These are phyloP conservation scores for Eurytoma adleriae DNA, from an alignment of 2,888 invertebrate species.

Conservation along the genomic window DNA sequence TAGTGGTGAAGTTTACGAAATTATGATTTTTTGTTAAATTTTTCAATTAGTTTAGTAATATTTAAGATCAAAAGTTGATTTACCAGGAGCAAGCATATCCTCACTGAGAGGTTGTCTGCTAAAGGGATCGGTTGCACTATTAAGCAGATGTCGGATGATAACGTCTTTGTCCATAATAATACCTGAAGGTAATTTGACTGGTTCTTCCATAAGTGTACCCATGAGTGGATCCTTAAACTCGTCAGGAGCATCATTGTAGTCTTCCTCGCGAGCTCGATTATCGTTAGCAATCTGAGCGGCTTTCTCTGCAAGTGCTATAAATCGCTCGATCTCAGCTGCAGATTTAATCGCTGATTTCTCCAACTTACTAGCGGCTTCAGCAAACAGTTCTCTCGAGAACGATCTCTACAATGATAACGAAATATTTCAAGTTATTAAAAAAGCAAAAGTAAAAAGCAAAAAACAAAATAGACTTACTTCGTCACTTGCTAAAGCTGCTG, in stretches of 20 bases:
- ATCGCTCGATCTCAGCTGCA: conserved; percentile 89
- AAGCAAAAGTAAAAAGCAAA: neutral
- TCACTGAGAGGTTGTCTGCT: conserved; percentile 96
- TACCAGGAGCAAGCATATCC: conserved; percentile 94
- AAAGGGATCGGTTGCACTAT: conserved; percentile 98
- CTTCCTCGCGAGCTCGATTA: conserved; percentile 92
- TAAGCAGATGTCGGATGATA: conserved; percentile 94
- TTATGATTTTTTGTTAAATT: too few relatives aligned
- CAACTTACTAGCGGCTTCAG: conserved; percentile 91
- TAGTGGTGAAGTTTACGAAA: too few relatives aligned
- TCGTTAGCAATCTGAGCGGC: conserved; percentile 87
- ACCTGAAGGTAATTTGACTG: conserved; percentile 93
- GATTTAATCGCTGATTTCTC: conserved; percentile 91
- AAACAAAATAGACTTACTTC: conserved; percentile 81
- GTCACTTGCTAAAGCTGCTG: conserved; percentile 94
- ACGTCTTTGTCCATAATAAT: conserved; percentile 94
- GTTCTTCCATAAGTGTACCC: conserved; percentile 98
- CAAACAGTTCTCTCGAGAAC: conserved; percentile 94
- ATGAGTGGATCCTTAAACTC: conserved; percentile 97
- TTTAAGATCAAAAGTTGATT: conserved; percentile 56
- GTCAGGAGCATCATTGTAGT: conserved; percentile 96
- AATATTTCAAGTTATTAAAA: neutral
- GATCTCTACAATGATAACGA: conserved; percentile 84
- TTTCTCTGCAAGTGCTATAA: conserved; percentile 85
- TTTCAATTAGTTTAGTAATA: neutral